Evolutionary conservation across 2,888 invertebrate species (phyloP).

Genomic region (Abscondita cerata): DNA sequence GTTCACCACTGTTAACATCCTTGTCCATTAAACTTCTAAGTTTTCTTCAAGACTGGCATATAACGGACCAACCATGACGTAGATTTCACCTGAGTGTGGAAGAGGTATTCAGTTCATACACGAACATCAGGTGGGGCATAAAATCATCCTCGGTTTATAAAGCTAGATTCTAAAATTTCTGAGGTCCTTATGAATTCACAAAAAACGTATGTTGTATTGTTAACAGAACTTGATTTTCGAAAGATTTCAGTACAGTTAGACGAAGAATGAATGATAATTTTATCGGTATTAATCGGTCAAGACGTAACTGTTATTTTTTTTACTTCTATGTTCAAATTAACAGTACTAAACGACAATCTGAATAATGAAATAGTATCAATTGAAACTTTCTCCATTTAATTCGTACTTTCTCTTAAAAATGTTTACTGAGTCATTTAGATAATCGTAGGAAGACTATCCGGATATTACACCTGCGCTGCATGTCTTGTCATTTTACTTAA

Average conservation of each 20-base stretch:
- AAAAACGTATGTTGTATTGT: too few relatives aligned
- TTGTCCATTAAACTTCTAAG: slow-evolving; percentile 25
- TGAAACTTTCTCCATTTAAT: neutral
- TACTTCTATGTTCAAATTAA: too few relatives aligned
- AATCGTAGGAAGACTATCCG: slow-evolving; percentile 8
- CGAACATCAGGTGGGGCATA: slow-evolving; percentile 34
- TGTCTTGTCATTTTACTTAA: neutral
- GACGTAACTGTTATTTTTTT: too few relatives aligned
- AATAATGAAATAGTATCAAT: neutral
- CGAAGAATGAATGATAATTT: too few relatives aligned
- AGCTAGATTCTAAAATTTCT: neutral
- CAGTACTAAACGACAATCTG: too few relatives aligned
- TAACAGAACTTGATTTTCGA: too few relatives aligned
- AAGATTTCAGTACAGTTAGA: too few relatives aligned
- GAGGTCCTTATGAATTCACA: too few relatives aligned
- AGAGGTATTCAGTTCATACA: slow-evolving; percentile 34
- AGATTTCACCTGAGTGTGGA: slow-evolving; percentile 36
- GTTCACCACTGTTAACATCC: slow-evolving; percentile 15
- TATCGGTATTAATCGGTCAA: too few relatives aligned
- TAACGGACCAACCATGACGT: slow-evolving; percentile 40
- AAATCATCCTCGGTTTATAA: neutral
- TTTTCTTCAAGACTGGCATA: slow-evolving; percentile 31
- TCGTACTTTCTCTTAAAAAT: slow-evolving; percentile 4
- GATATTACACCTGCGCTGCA: slow-evolving; percentile 6
- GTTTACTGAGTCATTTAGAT: slow-evolving; percentile 9